A percentile compares a stretch with the other conserved stretches of the same genome.
Evolutionary conservation across 2,113 vertebrate species (phyloP).

Genomic region (Chionomys nivalis): DNA sequence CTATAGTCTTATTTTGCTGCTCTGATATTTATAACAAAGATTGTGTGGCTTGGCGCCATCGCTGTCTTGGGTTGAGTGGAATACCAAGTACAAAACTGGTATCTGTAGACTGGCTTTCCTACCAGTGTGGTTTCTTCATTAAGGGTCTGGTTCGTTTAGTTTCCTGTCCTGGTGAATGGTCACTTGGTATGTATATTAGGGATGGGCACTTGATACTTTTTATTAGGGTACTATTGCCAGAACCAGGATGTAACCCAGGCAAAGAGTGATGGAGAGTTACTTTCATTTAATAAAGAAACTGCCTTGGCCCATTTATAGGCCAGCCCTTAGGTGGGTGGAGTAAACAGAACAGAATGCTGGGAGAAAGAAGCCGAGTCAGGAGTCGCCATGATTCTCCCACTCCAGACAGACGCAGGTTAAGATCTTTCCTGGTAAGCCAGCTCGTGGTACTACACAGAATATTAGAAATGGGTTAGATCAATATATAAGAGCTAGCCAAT

Average conservation of each 20-base stretch:
- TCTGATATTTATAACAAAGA: conserved; percentile 11
- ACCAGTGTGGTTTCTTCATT: not conserved
- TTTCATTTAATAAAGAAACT: no score
- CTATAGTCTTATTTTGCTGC: not conserved
- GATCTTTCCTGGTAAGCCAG: no score
- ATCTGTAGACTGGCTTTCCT: not conserved
- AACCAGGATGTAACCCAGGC: not conserved
- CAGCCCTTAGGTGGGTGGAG: no score
- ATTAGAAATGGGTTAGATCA: no score
- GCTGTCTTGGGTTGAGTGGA: not conserved
- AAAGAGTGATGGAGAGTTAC: no score
- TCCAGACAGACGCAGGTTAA: no score
- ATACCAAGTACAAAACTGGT: not conserved
- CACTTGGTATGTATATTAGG: not conserved
- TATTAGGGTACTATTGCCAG: not conserved
- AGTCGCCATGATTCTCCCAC: no score
- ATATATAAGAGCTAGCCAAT: no score
- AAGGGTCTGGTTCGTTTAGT: not conserved
- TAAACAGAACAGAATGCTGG: no score
- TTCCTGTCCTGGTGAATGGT: conserved; percentile 24
- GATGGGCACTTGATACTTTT: not conserved
- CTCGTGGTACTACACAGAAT: no score
- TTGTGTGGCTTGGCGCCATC: not conserved
- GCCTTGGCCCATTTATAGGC: no score
- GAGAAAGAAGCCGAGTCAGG: no score